Evolutionary conservation across 2,888 invertebrate genomes (phyloP).

Genomic region (Oscheius sp.): DNA sequence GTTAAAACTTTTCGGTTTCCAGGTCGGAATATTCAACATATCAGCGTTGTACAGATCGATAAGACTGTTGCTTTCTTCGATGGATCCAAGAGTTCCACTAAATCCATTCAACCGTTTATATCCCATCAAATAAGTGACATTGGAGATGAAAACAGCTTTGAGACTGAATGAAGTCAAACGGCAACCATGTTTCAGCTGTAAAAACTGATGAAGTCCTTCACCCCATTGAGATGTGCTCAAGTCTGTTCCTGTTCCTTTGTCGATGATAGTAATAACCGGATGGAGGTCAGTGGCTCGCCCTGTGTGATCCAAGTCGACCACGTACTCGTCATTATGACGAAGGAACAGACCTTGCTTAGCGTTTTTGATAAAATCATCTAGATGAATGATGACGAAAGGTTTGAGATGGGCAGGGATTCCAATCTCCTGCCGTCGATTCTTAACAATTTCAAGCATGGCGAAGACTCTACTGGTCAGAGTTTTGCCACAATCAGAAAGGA

Average conservation of each 20-base stretch:
- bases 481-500: background rate
- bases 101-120: slow-evolving; percentile 69
- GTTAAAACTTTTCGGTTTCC: slow-evolving; percentile 23
- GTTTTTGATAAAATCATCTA: slow-evolving; percentile 10
- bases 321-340: slow-evolving; percentile 28
- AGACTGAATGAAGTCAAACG: slow-evolving; percentile 68
- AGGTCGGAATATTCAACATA: slow-evolving; percentile 33
- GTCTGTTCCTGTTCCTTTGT: slow-evolving; percentile 70
- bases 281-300: background rate
- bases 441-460: slow-evolving; percentile 1
- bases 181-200: slow-evolving; percentile 70
- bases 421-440: slow-evolving; percentile 4
- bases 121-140: slow-evolving; percentile 61
- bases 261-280: slow-evolving; percentile 33
- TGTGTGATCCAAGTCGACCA: slow-evolving; percentile 30
- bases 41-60: slow-evolving; percentile 28
- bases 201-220: slow-evolving; percentile 65
- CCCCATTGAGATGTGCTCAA: slow-evolving; percentile 70
- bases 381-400: background rate
- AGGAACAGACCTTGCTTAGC: slow-evolving; percentile 7
- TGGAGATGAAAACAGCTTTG: slow-evolving; percentile 71
- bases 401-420: background rate
- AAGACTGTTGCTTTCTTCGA: slow-evolving; percentile 51
- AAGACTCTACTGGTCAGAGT: background rate
- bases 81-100: slow-evolving; percentile 71